phyloP scores from a whole-genome alignment of 1,140 invertebrate genomes.

The Sycophila sp. region DNA sequence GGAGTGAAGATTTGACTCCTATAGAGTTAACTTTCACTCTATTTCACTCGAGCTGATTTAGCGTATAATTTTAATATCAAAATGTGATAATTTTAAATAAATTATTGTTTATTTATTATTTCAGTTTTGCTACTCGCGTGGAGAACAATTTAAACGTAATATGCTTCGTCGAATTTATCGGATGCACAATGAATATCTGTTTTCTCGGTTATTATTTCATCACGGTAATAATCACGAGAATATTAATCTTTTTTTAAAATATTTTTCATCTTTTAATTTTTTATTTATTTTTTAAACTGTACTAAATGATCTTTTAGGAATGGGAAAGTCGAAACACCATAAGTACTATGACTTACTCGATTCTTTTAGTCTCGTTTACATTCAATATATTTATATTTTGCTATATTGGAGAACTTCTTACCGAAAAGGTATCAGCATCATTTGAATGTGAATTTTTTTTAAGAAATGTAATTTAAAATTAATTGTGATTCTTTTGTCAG shows the following conservation, averaged over 20 bases:
- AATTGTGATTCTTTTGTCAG: slow-evolving; percentile 21
- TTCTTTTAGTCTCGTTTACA: slow-evolving; percentile 46
- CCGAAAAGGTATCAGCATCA: slow-evolving; percentile 46
- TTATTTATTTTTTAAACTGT: too few relatives aligned
- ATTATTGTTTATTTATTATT: too few relatives aligned
- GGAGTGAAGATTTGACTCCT: neutral
- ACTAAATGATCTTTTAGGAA: slow-evolving; percentile 40
- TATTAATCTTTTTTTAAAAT: neutral
- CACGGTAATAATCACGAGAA: slow-evolving; percentile 47
- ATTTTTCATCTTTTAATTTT: too few relatives aligned
- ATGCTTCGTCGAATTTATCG: slow-evolving; percentile 53
- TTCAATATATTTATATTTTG: slow-evolving; percentile 53
- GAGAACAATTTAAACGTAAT: slow-evolving; percentile 52
- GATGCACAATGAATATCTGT: slow-evolving; percentile 57
- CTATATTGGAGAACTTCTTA: slow-evolving; percentile 48
- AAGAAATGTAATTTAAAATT: neutral
- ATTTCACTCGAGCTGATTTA: too few relatives aligned
- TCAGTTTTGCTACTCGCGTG: slow-evolving; percentile 48
- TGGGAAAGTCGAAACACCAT: slow-evolving; percentile 40
- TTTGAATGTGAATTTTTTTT: neutral
- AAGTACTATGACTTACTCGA: slow-evolving; percentile 42
- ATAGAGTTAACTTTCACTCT: too few relatives aligned
- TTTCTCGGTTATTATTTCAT: slow-evolving; percentile 55
- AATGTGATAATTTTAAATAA: too few relatives aligned
- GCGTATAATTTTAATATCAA: too few relatives aligned